Evolutionary conservation across 2,113 vertebrate species (phyloP), one percentile per base, ranked within the genome.

Genomic region (Hystrix cristata): DNA sequence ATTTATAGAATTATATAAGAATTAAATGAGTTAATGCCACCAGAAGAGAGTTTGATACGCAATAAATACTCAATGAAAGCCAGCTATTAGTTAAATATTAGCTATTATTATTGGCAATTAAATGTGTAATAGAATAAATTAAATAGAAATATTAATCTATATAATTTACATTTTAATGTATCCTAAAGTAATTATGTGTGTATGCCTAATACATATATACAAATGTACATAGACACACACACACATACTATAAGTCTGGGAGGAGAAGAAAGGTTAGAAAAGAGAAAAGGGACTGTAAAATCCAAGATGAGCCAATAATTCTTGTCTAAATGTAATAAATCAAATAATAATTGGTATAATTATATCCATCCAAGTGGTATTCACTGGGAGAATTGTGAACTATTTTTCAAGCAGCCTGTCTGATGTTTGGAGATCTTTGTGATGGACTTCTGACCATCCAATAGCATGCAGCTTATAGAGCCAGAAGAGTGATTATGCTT

Each of bases 61-160:
- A 71, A 5, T 59, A 87, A 96, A 94, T 65, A 67, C 5, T 83
- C 55, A 59, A 79, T 82, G 90, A 93, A 79, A 81, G 31, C 29
- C 74, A 94, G 11, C 55, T 94, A 13, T 48, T 87, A 53, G 46
- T 64, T 96, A 48, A 48, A 46, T 76, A 79, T 60, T 79, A 85
- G 23, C 27, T 87, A 79, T 86, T 76, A 86, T 65, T 90, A 62
- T 34, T 82, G 48, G 46, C n/a, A 95, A 67, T 92, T 87, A 74
- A 85, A 78, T 86, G 65, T 94, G 64, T 94, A n/a, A 64, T 72
- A 43, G 7, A 90, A 64, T 87, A 82, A 78, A 71, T 90, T 69
- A 53, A 91, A 78, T 27, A 87, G 27, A 10, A 48, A 48, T 71
- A 48, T 62, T n/a, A 60, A 25, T 64, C 14, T 27, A 71, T 16